A percentile compares a stretch with the other conserved stretches of the same genome.
phyloP scores from a whole-genome alignment of 1,140 invertebrate genomes.

The Plodia interpunctella region DNA sequence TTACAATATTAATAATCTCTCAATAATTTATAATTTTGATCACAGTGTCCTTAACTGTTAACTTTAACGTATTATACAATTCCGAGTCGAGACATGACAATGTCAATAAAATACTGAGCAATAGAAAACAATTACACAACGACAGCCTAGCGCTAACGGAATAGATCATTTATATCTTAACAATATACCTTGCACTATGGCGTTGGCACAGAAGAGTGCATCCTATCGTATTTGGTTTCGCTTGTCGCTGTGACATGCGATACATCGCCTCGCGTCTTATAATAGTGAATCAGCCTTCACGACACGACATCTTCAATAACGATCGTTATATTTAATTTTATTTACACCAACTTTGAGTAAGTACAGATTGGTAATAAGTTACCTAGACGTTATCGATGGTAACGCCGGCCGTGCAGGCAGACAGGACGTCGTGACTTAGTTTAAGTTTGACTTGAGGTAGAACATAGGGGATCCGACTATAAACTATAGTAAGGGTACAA shows the following conservation, averaged over 20 bases:
- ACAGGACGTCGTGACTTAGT: conserved; percentile 64
- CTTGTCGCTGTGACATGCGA: conserved; percentile 20
- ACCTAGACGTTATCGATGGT: no score
- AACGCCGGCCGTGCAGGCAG: conserved; percentile 19
- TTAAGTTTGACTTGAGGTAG: conserved; percentile 72
- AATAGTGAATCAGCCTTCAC: no score
- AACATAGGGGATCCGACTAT: conserved; percentile 67
- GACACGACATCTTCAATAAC: conserved; percentile 1
- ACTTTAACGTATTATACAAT: conserved; percentile 73
- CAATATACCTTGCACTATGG: conserved; percentile 61
- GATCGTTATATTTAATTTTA: conserved; percentile 10
- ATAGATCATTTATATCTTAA: conserved; percentile 67
- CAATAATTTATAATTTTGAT: conserved; percentile 77
- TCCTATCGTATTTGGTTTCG: conserved; percentile 70
- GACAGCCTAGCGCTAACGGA: conserved; percentile 55
- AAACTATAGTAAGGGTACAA: conserved; percentile 62
- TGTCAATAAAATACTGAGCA: conserved; percentile 74
- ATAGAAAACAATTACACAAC: conserved; percentile 70
- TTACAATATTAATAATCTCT: conserved; percentile 75
- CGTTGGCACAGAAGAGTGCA: conserved; percentile 60
- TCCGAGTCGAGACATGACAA: conserved; percentile 62
- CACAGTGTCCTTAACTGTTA: conserved; percentile 76
- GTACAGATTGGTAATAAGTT: no score
- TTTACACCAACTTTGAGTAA: conserved; percentile 2
- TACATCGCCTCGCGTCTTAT: conserved; percentile 5